Evolutionary conservation across 2,797 vertebrate species (phyloP).

Genomic region (Tympanoctomys barrerae): DNA sequence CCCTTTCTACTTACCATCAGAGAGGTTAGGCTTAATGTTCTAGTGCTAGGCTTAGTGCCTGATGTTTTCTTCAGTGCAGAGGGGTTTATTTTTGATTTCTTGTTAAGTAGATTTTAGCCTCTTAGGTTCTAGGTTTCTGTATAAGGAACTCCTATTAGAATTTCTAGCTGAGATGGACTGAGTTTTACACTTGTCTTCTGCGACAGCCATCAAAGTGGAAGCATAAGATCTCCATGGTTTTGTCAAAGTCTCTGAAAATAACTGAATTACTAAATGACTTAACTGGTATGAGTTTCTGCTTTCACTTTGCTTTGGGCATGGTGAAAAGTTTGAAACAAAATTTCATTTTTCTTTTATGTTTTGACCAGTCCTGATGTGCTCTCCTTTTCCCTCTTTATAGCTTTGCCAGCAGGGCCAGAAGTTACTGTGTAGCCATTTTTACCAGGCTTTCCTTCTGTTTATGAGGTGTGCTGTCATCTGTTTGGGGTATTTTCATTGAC

Average conservation of each 20-base stretch:
- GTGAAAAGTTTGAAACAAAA: not conserved
- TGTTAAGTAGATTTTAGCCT: not conserved
- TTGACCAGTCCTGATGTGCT: not conserved
- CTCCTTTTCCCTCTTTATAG: slow-evolving; percentile 1
- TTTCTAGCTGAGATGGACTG: slow-evolving; percentile 32
- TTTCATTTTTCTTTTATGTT: slow-evolving; percentile 32
- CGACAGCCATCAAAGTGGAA: not conserved
- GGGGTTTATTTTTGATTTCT: slow-evolving; percentile 33
- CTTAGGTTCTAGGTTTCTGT: slow-evolving; percentile 35
- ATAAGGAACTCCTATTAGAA: not conserved
- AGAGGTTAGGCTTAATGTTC: too few species aligned
- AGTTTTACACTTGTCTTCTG: slow-evolving; percentile 26
- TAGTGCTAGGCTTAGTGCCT: not conserved
- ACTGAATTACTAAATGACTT: slow-evolving; percentile 31
- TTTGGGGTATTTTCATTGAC: slow-evolving; percentile 2
- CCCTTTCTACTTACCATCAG: not conserved
- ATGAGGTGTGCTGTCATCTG: not conserved
- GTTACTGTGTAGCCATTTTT: not conserved
- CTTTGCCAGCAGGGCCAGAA: not conserved
- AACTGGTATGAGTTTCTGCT: slow-evolving; percentile 5
- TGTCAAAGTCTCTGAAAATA: slow-evolving; percentile 8
- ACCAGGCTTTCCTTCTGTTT: slow-evolving; percentile 19
- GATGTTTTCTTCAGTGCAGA: slow-evolving; percentile 26
- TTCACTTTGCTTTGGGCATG: slow-evolving; percentile 36
- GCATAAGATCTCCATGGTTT: not conserved